Percentiles rank a stretch among this genome's conserved stretches.
Conservation (phyloP, 2,888 invertebrate species). For the Thecophora atra region DNA sequence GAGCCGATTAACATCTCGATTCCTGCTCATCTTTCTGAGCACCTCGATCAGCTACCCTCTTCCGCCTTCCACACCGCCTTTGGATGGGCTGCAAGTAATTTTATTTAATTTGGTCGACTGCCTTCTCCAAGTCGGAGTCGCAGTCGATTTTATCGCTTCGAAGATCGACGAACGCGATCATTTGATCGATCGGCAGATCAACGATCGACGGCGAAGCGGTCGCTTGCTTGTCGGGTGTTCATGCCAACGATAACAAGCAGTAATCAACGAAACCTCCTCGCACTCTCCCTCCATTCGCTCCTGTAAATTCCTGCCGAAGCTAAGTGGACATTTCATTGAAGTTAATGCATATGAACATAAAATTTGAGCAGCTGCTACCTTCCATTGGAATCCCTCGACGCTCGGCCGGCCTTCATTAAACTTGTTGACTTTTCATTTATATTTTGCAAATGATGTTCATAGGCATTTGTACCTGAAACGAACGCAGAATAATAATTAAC, state of each 20-base stretch:
- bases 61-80: not conserved
- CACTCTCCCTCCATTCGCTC: not conserved
- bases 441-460: not conserved
- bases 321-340: constrained; percentile 19
- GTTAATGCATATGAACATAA: constrained; percentile 5
- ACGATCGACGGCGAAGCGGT: not conserved
- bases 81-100: not conserved
- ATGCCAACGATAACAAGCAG: constrained; percentile 19
- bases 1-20: constrained; percentile 25
- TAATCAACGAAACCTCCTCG: constrained; percentile 25
- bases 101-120: not conserved
- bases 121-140: not conserved
- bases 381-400: no score
- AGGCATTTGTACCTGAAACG: no score
- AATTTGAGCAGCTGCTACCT: no score
- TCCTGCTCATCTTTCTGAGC: constrained; percentile 10
- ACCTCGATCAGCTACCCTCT: not conserved
- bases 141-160: constrained; percentile 21
- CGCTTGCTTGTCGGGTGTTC: not conserved
- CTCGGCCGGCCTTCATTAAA: not conserved
- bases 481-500: constrained; percentile 20
- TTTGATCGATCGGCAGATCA: constrained; percentile 16
- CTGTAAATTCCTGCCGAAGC: no score
- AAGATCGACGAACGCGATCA: constrained; percentile 31
- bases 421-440: not conserved